Evolutionary conservation across 2,113 vertebrate species (phyloP).

Genomic region (Glaucidium brasilianum): DNA sequence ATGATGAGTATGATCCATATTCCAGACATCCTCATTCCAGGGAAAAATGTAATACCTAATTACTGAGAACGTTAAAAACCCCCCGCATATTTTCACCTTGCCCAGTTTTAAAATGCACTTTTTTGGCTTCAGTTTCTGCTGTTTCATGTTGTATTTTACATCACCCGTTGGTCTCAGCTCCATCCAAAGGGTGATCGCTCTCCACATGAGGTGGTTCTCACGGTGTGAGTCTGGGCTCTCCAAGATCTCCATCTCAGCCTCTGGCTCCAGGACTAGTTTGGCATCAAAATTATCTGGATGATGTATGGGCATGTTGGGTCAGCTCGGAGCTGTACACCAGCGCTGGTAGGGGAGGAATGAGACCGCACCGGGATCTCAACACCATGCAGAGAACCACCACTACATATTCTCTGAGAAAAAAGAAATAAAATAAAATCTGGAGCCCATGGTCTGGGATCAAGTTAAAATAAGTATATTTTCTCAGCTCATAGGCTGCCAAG

Average conservation of each 20-base stretch:
- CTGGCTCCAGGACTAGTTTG: not conserved
- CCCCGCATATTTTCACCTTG: not conserved
- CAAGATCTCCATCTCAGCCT: not conserved
- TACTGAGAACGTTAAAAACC: not conserved
- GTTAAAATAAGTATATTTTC: not conserved
- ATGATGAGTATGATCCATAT: not conserved
- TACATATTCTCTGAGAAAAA: not conserved
- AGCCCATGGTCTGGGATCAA: not conserved
- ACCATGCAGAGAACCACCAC: accelerated
- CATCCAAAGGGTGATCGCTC: not conserved
- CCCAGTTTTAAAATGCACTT: not conserved
- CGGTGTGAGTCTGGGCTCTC: not conserved
- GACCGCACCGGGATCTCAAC: accelerated
- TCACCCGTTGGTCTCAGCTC: accelerated
- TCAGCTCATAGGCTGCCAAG: not conserved
- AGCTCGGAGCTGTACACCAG: not conserved
- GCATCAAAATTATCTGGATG: not conserved
- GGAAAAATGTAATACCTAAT: not conserved
- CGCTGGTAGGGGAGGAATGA: accelerated
- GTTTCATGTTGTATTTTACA: not conserved
- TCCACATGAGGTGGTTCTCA: not conserved
- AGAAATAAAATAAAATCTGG: not conserved
- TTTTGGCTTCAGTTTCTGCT: not conserved
- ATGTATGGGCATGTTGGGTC: not conserved
- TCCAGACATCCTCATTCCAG: not conserved